phyloP scores from a whole-genome alignment of 1,140 invertebrate species.

The Listronotus oregonensis region DNA sequence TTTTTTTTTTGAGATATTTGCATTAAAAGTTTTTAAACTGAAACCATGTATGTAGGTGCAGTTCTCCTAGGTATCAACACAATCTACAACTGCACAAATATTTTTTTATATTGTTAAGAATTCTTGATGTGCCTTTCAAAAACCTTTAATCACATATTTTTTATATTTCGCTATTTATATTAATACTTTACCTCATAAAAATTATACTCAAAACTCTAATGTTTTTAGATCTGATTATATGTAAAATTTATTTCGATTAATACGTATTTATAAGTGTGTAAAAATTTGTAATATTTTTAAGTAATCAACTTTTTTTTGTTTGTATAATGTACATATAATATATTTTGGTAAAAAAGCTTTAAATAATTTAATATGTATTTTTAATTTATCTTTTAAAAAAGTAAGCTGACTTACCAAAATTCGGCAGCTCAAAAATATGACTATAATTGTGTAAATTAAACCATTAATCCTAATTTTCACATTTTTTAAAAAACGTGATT shows the following conservation, averaged over 20 bases:
- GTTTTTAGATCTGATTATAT: constrained; percentile 25
- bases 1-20: too few relatives aligned
- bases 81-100: too few relatives aligned
- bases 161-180: constrained; percentile 13
- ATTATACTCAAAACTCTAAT: constrained; percentile 14
- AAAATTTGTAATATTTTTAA: constrained; percentile 1
- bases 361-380: constrained; percentile 27
- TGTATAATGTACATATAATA: constrained; percentile 27
- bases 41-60: too few relatives aligned
- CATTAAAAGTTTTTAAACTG: too few relatives aligned
- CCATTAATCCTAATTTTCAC: background rate
- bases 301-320: constrained; percentile 3
- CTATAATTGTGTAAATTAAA: background rate
- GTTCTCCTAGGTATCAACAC: too few relatives aligned
- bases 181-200: constrained; percentile 23
- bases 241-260: constrained; percentile 15
- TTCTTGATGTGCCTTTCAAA: constrained; percentile 26
- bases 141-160: background rate
- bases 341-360: constrained; percentile 38
- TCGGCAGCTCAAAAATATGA: constrained; percentile 25
- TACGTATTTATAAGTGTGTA: constrained; percentile 11
- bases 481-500: background rate
- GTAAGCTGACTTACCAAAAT: background rate
- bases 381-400: constrained; percentile 1
- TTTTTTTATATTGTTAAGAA: constrained; percentile 4